Base-by-base conservation (phyloP, 2,113 vertebrate species). In the Pitta sordida region DNA sequence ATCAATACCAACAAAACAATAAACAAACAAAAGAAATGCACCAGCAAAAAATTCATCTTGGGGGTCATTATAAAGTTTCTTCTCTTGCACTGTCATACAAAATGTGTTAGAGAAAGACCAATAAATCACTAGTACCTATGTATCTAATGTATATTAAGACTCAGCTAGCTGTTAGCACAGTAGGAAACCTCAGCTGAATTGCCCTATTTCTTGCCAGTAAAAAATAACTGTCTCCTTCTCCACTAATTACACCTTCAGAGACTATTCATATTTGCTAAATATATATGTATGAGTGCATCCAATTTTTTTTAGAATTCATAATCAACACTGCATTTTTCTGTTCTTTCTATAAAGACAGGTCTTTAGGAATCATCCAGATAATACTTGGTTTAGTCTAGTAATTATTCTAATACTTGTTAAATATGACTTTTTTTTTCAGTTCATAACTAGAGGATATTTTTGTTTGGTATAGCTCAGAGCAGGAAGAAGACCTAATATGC, bases 221-320 rank as follows among this genome's bases (percentile, higher is more conserved):
- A 96, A 90, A 90, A 86, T 92, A 95, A 22, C 39, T 71, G 52
- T 92, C 93, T 95, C 77, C 26, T 94, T 94, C 53, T 97, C 52
- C 70, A 71, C 86, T 97, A 98, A 97, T 98, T 97, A 95, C 86
- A 95, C 62, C 95, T 97, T 97, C 74, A 93, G 94, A 97, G 86
- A 97, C 15, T 36, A 90, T 49, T 80, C 26, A 12, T 79, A 44
- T 94, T 95, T 94, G 29, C 60, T 95, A 96, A 84, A 92, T 89
- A 67, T 83, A 53, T 58, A 36, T 11, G 3, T 9, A 0, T 13
- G 10, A 19, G 6, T 6, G 18, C 7, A 34, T 59, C 10, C 5
- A 24, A 11, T 62, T 74, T 74, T 51, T 19, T 29, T 44, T 58
- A 60, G 44, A 67, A 49, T 68, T 92, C 82, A n/a, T 75, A 88